These are phyloP conservation scores for Trypoxylon attenuatum DNA, from an alignment of 2,888 invertebrate genomes.

Conservation along the genomic window DNA sequence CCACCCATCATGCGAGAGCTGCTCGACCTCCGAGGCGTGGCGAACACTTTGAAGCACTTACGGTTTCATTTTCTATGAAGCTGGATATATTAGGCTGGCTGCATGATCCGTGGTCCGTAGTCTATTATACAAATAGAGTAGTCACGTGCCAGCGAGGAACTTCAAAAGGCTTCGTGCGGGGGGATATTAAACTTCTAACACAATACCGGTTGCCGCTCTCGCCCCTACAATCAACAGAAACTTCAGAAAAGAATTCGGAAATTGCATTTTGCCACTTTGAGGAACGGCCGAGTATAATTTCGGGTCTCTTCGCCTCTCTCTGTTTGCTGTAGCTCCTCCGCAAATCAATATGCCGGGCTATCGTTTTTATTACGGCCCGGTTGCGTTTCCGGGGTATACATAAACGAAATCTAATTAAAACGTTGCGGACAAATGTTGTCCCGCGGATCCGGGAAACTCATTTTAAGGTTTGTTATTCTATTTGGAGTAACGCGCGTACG, in stretches of 20 bases:
- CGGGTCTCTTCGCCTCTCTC: background rate
- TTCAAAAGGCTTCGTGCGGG: constrained; percentile 52
- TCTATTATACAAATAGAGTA: constrained; percentile 58
- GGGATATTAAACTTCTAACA: constrained; percentile 71
- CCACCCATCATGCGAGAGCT: too few species aligned
- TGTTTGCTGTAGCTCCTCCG: background rate
- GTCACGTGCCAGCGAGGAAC: constrained; percentile 63
- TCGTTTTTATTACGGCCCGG: too few species aligned
- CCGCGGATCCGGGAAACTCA: background rate
- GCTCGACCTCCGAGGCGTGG: too few species aligned
- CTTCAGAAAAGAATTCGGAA: constrained; percentile 29
- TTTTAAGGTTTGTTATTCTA: too few species aligned
- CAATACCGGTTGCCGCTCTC: constrained; percentile 43
- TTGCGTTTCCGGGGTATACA: too few species aligned
- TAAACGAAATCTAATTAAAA: too few species aligned
- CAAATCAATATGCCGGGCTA: too few species aligned
- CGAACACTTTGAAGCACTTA: background rate
- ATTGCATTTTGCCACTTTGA: constrained; percentile 14
- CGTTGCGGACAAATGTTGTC: too few species aligned
- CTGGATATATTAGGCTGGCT: constrained; percentile 23
- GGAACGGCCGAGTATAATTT: background rate
- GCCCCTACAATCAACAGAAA: constrained; percentile 10
- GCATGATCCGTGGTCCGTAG: constrained; percentile 23
- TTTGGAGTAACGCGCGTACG: too few species aligned
- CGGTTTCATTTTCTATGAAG: constrained; percentile 8